Base-by-base conservation (phyloP, 2,888 invertebrate genomes). In the Acrobasis consociella region DNA sequence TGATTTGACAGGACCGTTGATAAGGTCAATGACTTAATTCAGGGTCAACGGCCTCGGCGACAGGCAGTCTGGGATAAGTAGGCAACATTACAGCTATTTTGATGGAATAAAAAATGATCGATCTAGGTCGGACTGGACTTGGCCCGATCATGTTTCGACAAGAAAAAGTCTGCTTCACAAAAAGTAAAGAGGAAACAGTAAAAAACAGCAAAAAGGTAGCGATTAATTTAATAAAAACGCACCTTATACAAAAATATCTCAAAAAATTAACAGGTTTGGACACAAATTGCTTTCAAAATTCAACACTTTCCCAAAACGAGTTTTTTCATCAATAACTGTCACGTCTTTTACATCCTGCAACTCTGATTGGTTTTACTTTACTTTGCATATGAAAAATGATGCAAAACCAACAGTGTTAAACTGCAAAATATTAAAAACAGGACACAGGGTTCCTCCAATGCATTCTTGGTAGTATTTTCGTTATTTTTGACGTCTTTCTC, bases 41-140 rank as follows among this genome's bases (percentile, higher is more conserved):
- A 60, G 55, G 67, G 68, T 68, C 65, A 58, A 15, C 49, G 67
- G 65, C 59, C 69, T 58, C 59, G 70, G 71, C 70, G 69, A 61
- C 71, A 67, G 42, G 66, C 73, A 58, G 70, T 73, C 73, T 71
- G 65, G 65, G 49, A 58, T 61, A 62, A 64, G 60, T 63, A 63
- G 49, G 58, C 49, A 55, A 53, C 16, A 38, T 52, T 39, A 55
- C 52, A 62, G 53, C 58, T 67, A 62, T 67, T 62, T 61, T 64
- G 38, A 31, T 58, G 38, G 38, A 1, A 15, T 58, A 59, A 53
- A 53, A 61, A 42, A 15, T 49, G 31, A 11, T 58, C 3, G 9
- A 58, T 46, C 17, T 58, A 46, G 46, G 58, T 46, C 42, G 39
- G 42, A 2, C 31, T 31, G 52, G 8, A 0, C 31, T 17, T 51